A percentile compares a stretch with the other conserved stretches of the same genome.
These are phyloP conservation scores for Sebastes kiyomatsui DNA, from an alignment of 2,797 vertebrate genomes.

Conservation along the genomic window DNA sequence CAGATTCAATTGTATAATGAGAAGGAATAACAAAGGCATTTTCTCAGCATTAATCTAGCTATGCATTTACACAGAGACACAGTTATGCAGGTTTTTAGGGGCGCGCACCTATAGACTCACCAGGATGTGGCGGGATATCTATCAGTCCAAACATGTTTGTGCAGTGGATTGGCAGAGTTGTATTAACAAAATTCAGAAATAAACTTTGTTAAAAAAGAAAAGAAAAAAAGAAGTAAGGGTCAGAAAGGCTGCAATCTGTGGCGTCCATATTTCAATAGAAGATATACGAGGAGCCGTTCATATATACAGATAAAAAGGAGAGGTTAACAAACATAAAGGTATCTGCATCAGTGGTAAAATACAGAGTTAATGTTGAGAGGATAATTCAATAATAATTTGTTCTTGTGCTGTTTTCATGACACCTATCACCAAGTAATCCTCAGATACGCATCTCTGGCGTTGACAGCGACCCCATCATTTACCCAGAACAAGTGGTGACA, in stretches of 20 bases:
- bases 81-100: no score
- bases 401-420: background rate
- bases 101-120: no score
- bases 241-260: background rate
- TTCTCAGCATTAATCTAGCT: no score
- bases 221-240: no score
- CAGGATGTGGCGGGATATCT: no score
- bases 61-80: no score
- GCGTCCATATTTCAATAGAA: background rate
- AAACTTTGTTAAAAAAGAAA: no score
- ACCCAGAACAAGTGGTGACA: constrained; percentile 49
- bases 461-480: constrained; percentile 47
- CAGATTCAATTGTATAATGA: no score
- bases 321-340: background rate
- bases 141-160: no score
- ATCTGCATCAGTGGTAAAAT: background rate
- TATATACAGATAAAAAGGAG: background rate
- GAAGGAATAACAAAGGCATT: no score
- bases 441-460: background rate
- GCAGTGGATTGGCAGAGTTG: no score
- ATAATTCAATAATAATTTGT: background rate
- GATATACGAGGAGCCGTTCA: background rate
- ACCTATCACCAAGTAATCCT: constrained; percentile 18
- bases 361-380: background rate
- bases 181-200: no score